These are phyloP conservation scores for Chionis minor DNA, from an alignment of 2,113 vertebrate genomes.

Conservation along the genomic window DNA sequence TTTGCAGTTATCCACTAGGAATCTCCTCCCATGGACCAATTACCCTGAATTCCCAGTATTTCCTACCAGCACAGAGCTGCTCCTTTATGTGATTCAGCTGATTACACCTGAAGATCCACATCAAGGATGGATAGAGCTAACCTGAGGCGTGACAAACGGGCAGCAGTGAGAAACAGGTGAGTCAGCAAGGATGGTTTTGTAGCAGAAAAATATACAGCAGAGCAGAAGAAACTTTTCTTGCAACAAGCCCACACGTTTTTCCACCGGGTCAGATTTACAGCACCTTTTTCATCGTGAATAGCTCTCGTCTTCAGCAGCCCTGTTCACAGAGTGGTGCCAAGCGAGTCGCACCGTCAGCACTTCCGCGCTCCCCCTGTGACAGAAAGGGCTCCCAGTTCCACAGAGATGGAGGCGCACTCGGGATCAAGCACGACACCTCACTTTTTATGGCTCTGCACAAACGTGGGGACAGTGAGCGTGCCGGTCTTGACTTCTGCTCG, in stretches of 20 bases:
- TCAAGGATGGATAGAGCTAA: background rate
- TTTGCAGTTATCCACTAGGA: background rate
- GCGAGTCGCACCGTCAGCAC: background rate
- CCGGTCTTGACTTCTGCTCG: slow-evolving; percentile 81
- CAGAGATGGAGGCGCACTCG: background rate
- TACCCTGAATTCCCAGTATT: background rate
- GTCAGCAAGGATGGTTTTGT: background rate
- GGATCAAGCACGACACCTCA: slow-evolving; percentile 50
- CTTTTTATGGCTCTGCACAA: slow-evolving; percentile 90
- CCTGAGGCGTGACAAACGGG: background rate
- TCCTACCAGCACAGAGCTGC: background rate
- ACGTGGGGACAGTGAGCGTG: slow-evolving; percentile 72
- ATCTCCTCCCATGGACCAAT: background rate
- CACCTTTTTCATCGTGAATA: background rate
- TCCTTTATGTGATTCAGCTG: background rate
- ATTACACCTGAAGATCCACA: background rate
- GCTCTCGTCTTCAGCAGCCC: background rate
- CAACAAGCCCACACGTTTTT: background rate
- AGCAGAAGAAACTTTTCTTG: background rate
- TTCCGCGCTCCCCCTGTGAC: background rate
- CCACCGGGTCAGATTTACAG: background rate
- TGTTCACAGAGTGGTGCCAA: background rate
- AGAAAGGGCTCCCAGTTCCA: background rate
- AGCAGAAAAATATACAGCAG: background rate
- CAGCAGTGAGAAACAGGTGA: background rate